A percentile compares a stretch with the other conserved stretches of the same genome.
Evolutionary conservation across 2,797 vertebrate species (phyloP).

Genomic region (Euthynnus affinis): DNA sequence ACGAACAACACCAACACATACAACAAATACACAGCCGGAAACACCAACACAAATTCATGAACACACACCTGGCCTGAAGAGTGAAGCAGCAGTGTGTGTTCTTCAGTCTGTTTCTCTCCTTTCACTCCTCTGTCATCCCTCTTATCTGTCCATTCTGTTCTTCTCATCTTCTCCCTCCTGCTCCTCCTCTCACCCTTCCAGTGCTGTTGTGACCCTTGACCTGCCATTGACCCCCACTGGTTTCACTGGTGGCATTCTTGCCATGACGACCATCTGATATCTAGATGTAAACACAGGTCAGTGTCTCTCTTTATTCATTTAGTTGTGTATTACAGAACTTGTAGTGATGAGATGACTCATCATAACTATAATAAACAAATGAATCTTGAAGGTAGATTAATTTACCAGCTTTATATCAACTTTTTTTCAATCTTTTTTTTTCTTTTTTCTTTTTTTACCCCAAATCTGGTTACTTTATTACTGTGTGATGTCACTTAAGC

Average conservation of each 20-base stretch:
- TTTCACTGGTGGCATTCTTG: conserved; percentile 63
- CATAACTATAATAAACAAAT: too few relatives aligned
- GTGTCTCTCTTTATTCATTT: neutral
- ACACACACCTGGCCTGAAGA: neutral
- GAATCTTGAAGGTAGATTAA: too few relatives aligned
- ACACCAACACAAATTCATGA: neutral
- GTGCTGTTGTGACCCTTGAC: conserved; percentile 53
- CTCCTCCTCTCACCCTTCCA: conserved; percentile 2
- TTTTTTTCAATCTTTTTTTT: too few relatives aligned
- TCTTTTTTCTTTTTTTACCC: too few relatives aligned
- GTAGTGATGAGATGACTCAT: too few relatives aligned
- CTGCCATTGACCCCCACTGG: conserved; percentile 47
- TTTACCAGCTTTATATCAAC: too few relatives aligned
- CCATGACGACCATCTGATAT: conserved; percentile 27
- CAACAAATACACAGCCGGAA: neutral
- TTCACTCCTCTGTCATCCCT: conserved; percentile 31
- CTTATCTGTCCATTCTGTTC: conserved; percentile 35
- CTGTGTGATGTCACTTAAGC: too few relatives aligned
- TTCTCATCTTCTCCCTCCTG: conserved; percentile 53
- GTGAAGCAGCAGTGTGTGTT: neutral
- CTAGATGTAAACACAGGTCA: conserved; percentile 18
- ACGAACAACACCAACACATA: neutral
- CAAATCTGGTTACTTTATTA: too few relatives aligned
- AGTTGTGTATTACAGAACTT: neutral
- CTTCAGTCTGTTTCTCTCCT: conserved; percentile 40